phyloP scores from a whole-genome alignment of 2,888 invertebrate genomes.

The Bursaphelenchus okinawaensis region DNA sequence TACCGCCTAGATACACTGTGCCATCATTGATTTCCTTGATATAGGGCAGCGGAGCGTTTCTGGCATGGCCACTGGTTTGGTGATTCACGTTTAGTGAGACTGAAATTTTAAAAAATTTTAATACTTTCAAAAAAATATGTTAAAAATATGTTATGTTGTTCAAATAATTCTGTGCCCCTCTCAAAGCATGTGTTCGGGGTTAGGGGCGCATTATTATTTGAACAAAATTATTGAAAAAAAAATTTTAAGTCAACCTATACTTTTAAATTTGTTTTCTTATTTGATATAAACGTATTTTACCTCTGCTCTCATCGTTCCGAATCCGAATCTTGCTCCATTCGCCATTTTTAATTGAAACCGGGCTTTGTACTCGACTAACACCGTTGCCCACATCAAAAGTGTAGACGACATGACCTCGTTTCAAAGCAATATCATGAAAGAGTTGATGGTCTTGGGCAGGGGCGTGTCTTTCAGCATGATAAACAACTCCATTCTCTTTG shows the following conservation, averaged over 20 bases:
- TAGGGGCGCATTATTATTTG: too few relatives aligned
- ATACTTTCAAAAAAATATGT: too few relatives aligned
- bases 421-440: conserved; percentile 29
- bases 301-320: conserved; percentile 28
- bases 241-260: too few relatives aligned
- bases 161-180: too few relatives aligned
- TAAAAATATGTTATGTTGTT: too few relatives aligned
- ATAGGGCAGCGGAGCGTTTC: background rate
- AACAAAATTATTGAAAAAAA: too few relatives aligned
- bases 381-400: conserved; percentile 44
- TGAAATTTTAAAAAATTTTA: too few relatives aligned
- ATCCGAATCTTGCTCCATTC: conserved; percentile 42
- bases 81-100: conserved; percentile 23
- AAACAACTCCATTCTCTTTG: conserved; percentile 29
- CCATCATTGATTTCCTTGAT: background rate
- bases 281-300: conserved; percentile 7
- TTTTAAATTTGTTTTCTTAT: too few relatives aligned
- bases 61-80: conserved; percentile 7
- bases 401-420: conserved; percentile 40
- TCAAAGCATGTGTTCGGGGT: too few relatives aligned
- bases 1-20: conserved; percentile 2
- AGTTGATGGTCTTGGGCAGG: conserved; percentile 7
- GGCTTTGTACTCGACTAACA: conserved; percentile 24
- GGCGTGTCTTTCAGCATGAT: conserved; percentile 27
- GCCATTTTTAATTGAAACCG: conserved; percentile 16